Evolutionary conservation across 2,797 vertebrate genomes (phyloP).

Genomic region (Macrochelys suwanniensis): DNA sequence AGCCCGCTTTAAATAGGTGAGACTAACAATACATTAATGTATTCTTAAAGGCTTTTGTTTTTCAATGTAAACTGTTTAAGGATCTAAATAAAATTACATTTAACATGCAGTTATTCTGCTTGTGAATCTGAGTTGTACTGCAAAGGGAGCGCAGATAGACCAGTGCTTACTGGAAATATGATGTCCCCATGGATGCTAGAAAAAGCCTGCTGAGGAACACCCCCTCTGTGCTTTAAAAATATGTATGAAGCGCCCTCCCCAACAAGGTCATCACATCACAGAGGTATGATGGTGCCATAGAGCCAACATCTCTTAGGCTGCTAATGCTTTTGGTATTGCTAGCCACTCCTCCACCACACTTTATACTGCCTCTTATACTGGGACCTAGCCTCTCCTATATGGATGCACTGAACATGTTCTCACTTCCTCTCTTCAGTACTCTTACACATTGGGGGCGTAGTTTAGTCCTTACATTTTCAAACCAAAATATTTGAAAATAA

Average conservation of each 20-base stretch:
- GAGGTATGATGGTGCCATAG: neutral
- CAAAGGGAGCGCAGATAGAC: neutral
- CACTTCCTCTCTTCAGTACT: neutral
- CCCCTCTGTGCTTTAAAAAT: neutral
- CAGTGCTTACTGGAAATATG: neutral
- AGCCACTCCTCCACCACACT: neutral
- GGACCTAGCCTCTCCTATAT: neutral
- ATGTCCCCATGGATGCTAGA: conserved; percentile 8
- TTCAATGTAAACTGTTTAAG: neutral
- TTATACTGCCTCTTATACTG: neutral
- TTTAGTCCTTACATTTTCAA: neutral
- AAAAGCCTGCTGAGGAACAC: conserved; percentile 19
- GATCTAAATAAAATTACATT: conserved; percentile 3
- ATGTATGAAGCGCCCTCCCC: neutral
- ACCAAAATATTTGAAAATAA: neutral
- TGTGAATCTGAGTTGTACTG: neutral
- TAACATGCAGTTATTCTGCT: neutral
- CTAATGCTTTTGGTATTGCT: neutral
- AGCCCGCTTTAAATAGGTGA: neutral
- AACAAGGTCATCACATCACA: neutral
- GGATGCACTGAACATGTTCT: neutral
- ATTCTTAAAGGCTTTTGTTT: neutral
- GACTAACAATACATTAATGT: neutral
- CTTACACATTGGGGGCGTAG: neutral
- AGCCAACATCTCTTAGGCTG: neutral